Evolutionary conservation across 2,113 vertebrate species (phyloP), one percentile per base, ranked within the genome.

Genomic region (Mola mola): DNA sequence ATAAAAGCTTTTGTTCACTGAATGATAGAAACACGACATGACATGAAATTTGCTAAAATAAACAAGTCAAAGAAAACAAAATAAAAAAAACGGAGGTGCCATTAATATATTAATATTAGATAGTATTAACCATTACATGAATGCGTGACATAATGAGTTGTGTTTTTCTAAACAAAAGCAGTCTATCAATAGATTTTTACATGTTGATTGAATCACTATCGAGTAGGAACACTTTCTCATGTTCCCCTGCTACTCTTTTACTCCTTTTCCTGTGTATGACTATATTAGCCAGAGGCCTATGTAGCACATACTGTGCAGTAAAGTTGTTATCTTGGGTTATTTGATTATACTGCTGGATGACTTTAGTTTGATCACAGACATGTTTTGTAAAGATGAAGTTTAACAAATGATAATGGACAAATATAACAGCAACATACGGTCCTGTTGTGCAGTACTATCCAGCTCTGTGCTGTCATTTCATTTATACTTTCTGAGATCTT

Each of bases 261-360:
- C 60, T 75, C 31, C 56, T 29, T 2, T 79, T 65, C 62, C 53
- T 20, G 52, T 76, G 59, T 77, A 21, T 53, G 47, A 83, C 66
- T 41, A 33, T 19, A 44, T 55, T 50, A 51, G 51, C 55, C 58
- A 58, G 57, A 57, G 72, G 50, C 34, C 17, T 17, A 36, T 17
- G 16, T 26, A 56, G 6, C 55, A 51, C 41, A 6, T 21, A 52
- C 9, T 9, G 28, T 42, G n/a, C 41, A 33, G 25, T 48, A 21
- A 26, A 6, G 42, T 31, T 64, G 7, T 36, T 44, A 6, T 44
- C 21, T 33, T 37, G n/a, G 25, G 8, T 19, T 24, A 24, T 41
- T 42, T 33, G 8, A 10, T 46, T 13, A 48, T 37, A 20, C 3
- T 9, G 2, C 16, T 24, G 13, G 6, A 4, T 46, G 20, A 8